Conservation (phyloP, 2,888 invertebrate genomes). For the Ctena decussata region DNA sequence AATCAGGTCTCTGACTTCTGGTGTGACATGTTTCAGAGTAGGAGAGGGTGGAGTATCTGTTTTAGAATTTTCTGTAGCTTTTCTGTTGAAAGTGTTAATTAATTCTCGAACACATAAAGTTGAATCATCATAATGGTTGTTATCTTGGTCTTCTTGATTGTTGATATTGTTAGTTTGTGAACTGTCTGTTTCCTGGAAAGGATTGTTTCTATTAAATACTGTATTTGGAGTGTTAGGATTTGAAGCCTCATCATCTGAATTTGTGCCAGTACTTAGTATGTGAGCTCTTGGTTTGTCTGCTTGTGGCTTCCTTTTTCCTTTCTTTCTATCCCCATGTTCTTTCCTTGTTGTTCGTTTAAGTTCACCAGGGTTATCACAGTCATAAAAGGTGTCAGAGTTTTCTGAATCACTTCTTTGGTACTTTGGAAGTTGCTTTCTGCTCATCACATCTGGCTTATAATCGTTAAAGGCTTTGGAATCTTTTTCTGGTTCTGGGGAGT, state of each 20-base stretch:
- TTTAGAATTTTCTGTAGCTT: background rate
- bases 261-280: background rate
- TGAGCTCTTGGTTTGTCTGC: background rate
- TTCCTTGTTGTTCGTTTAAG: background rate
- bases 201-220: background rate
- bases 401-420: constrained; percentile 43
- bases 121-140: background rate
- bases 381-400: constrained; percentile 45
- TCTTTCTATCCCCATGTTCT: background rate
- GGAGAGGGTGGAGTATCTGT: background rate
- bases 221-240: background rate
- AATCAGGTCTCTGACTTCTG: background rate
- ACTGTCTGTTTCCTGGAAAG: background rate
- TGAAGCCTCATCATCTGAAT: constrained; percentile 1
- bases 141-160: background rate
- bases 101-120: background rate
- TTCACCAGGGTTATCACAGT: constrained; percentile 20
- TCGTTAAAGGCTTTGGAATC: background rate
- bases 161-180: background rate
- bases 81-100: constrained; percentile 4
- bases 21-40: background rate
- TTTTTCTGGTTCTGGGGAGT: background rate
- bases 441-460: background rate
- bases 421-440: background rate
- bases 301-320: background rate